Base-by-base conservation (phyloP, 2,797 vertebrate genomes). In the Urosaurus nigricauda region DNA sequence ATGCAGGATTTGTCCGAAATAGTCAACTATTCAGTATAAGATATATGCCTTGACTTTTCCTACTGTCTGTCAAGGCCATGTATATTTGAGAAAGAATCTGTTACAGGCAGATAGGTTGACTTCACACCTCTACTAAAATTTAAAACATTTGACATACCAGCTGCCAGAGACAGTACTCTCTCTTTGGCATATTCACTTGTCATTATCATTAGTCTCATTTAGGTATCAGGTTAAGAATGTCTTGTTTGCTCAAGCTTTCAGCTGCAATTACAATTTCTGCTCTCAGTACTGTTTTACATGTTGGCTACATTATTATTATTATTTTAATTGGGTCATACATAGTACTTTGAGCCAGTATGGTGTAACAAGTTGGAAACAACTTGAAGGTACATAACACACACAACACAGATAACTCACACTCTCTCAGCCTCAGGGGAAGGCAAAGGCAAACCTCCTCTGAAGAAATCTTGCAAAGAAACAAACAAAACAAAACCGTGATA, bases 61-160 rank as follows among this genome's bases (percentile, higher is more conserved):
- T 79, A 35, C 26, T 35, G 21, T 29, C 4, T 53, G 60, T 86
- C 43, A 79, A 70, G 35, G 70, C 77, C 40, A 68, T 17, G 43
- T n/a, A 5, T 51, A 24, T 43, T 35, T 71, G 63, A 70, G 70
- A 29, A 79, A 26, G 53, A 79, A 71, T 65, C 24, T 79, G 51
- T 51, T 79, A 79, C 26, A n/a, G 24, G 32, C 47, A 73, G 14
- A 70, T 70, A 32, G 37, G 40, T 43, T 83, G 40, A 35, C 26
- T 86, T 86, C 75, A 86, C 75, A 68, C 60, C 40, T 86, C 74
- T 9, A 12, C 75, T 86, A 77, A 47, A 53, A 16, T 53, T 26
- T 16, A 79, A 79, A 79, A 53, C 13, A 12, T 24, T 79, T 86
- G 43, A 35, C n/a, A 79, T 63, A 14, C 37, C 32, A 79, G 47